Evolutionary conservation across 2,888 invertebrate genomes (phyloP).

Genomic region (Pasiphila rectangulata): DNA sequence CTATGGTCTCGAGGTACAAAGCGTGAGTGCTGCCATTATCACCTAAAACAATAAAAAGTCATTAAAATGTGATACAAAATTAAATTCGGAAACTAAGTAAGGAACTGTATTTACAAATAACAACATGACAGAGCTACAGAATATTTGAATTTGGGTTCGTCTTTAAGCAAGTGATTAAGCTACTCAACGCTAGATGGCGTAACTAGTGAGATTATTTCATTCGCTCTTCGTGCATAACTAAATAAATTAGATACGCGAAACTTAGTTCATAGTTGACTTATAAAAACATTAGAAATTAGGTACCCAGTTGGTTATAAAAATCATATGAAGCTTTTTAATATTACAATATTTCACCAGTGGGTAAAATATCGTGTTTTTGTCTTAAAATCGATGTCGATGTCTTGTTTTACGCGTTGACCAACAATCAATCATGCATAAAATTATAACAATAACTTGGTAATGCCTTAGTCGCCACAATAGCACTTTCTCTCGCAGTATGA

Average conservation of each 20-base stretch:
- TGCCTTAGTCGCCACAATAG: slow-evolving; percentile 33
- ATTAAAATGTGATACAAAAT: not conserved
- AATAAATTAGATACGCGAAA: no score
- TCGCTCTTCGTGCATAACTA: no score
- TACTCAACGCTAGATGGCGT: slow-evolving; percentile 47
- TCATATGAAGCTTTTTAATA: slow-evolving; percentile 17
- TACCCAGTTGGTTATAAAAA: no score
- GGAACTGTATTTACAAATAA: no score
- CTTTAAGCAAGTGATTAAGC: no score
- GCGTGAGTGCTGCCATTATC: slow-evolving; percentile 80
- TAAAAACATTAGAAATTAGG: no score
- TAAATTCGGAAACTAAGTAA: no score
- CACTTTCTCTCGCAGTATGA: slow-evolving; percentile 50
- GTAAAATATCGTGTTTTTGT: no score
- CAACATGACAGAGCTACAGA: no score
- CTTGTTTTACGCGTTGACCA: slow-evolving; percentile 12
- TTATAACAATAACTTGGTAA: slow-evolving; percentile 32
- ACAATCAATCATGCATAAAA: slow-evolving; percentile 32
- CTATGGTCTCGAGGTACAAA: slow-evolving; percentile 90
- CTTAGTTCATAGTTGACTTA: no score
- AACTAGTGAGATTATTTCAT: slow-evolving; percentile 12
- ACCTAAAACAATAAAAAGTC: slow-evolving; percentile 44
- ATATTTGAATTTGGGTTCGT: no score
- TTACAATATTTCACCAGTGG: no score
- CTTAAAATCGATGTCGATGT: not conserved